Evolutionary conservation across 2,888 invertebrate species (phyloP).

Genomic region (Microplitis manilae): DNA sequence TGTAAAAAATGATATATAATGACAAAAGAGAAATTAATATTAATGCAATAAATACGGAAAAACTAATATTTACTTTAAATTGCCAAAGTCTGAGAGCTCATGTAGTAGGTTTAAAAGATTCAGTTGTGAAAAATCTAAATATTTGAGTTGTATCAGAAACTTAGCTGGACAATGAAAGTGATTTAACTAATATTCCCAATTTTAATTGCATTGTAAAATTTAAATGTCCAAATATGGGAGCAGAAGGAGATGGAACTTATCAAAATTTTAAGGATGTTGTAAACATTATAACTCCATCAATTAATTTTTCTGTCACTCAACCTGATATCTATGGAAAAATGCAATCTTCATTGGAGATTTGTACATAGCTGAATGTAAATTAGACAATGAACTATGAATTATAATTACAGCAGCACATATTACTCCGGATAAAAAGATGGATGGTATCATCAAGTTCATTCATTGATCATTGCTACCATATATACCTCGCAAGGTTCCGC

Average conservation of each 20-base stretch:
- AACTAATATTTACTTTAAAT: slow-evolving; percentile 22
- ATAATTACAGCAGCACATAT: slow-evolving; percentile 36
- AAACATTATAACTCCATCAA: slow-evolving; percentile 26
- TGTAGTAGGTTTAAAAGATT: not conserved
- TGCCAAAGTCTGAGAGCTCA: slow-evolving; percentile 35
- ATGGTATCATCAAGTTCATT: slow-evolving; percentile 29
- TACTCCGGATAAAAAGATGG: slow-evolving; percentile 22
- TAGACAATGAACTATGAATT: slow-evolving; percentile 30
- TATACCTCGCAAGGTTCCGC: not conserved
- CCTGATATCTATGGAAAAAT: not conserved
- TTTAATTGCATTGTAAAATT: slow-evolving; percentile 36
- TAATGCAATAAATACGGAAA: too few species aligned
- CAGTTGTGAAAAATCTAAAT: slow-evolving; percentile 21
- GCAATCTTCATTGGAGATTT: slow-evolving; percentile 28
- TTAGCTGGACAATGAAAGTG: slow-evolving; percentile 32
- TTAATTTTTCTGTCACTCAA: slow-evolving; percentile 3
- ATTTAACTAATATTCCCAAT: slow-evolving; percentile 19
- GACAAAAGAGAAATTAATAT: too few species aligned
- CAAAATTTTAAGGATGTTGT: slow-evolving; percentile 17
- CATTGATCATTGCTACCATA: not conserved
- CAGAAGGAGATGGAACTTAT: slow-evolving; percentile 37
- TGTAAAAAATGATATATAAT: too few species aligned
- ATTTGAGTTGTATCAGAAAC: slow-evolving; percentile 39
- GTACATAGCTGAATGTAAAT: slow-evolving; percentile 29
- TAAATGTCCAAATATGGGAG: slow-evolving; percentile 28